These are phyloP conservation scores for Gymnobelideus leadbeateri DNA, from an alignment of 2,113 vertebrate species.

Conservation along the genomic window DNA sequence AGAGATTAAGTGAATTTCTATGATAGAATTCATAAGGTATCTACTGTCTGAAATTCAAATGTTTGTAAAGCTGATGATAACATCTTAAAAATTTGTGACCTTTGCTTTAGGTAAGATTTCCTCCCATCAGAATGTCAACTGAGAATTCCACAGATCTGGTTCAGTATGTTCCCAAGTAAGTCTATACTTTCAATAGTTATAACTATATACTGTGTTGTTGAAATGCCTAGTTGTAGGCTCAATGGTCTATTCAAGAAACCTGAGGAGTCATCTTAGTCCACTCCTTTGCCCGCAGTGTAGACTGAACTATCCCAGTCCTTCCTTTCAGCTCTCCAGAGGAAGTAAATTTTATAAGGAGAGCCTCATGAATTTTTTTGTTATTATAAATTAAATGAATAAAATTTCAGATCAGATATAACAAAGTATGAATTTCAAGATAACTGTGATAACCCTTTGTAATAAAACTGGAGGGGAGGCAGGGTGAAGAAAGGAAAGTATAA, in stretches of 20 bases:
- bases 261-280: neutral
- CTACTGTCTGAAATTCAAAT: constrained; percentile 52
- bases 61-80: constrained; percentile 7
- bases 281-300: constrained; percentile 32
- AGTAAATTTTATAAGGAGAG: neutral
- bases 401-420: neutral
- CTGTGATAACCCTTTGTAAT: constrained; percentile 2
- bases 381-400: neutral
- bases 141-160: constrained; percentile 76
- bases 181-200: constrained; percentile 45
- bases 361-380: neutral
- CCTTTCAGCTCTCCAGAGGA: neutral
- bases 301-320: neutral
- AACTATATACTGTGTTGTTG: neutral
- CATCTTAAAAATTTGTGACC: constrained; percentile 58
- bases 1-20: neutral
- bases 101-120: constrained; percentile 76
- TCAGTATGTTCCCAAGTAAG: constrained; percentile 81
- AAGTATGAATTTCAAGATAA: constrained; percentile 43
- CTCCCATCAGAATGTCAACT: constrained; percentile 78
- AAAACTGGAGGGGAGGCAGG: neutral
- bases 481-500: neutral
- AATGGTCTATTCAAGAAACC: constrained; percentile 20
- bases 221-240: constrained; percentile 2
- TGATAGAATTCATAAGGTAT: neutral